Base-by-base conservation (phyloP, 2,113 vertebrate genomes). In the Plestiodon gilberti region DNA sequence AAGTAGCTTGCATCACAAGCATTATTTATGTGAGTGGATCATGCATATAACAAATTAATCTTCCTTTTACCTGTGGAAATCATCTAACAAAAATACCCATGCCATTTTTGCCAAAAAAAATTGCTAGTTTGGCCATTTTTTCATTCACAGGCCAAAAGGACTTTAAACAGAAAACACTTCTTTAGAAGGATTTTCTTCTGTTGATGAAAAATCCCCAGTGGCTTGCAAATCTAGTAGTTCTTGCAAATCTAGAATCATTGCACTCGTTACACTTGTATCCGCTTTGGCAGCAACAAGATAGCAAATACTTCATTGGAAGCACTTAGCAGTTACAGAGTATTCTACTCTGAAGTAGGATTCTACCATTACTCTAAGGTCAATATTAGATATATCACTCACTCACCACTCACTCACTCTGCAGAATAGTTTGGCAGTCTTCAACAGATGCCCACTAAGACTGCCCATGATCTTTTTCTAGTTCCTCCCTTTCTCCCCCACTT, bases 401-500 rank as follows among this genome's bases (percentile, higher is more conserved):
- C 78, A 79, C 30, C 23, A 13, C 23, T n/a, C n/a, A n/a, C n/a
- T n/a, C n/a, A n/a, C n/a, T n/a, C n/a, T n/a, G n/a, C n/a, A n/a
- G n/a, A n/a, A n/a, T n/a, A n/a, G 79, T 35, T 87, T 82, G 0
- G 65, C 30, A 90, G 43, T 5, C 38, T 40, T 35, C 20, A 62
- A 40, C 38, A 40, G 64, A 86, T 57, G 6, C 28, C 81, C 22
- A 9, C 81, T 82, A 91, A 86, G 9, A 11, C 81, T 87, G 48
- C 33, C n/a, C 52, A 9, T 71, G 88, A 87, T 73, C 74, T 86
- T 64, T 38, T 85, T 48, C 76, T 61, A 91, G 71, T 88, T 22
- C 28, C 74, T 40, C 0, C 0, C 40, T 65, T 62, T 33, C 52
- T 25, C 78, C 17, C 86, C 57, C 81, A 84, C 61, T 43, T 82